A percentile compares a stretch with the other conserved stretches of the same genome.
phyloP scores from a whole-genome alignment of 1,140 invertebrate genomes.

The Aphelenchoides fujianensis region DNA sequence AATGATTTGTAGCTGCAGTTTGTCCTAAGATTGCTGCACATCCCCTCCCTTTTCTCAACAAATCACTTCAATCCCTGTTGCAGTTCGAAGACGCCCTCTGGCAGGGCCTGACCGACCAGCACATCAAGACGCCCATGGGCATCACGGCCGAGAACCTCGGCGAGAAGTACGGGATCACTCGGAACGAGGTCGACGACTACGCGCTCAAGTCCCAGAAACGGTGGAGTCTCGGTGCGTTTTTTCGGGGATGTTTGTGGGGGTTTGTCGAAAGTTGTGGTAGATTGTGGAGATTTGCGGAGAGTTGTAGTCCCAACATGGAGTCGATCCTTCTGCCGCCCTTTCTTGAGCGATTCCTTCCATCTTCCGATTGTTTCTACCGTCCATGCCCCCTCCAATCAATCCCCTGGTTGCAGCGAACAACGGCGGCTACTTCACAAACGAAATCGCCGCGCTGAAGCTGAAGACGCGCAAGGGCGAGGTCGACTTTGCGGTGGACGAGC shows the following conservation, averaged over 20 bases:
- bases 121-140: conserved; percentile 90
- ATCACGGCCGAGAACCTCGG: conserved; percentile 95
- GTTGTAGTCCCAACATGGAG: too few species aligned
- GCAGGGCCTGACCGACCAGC: conserved; percentile 82
- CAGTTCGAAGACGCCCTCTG: conserved; percentile 87
- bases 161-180: conserved; percentile 78
- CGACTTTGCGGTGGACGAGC: conserved; percentile 81
- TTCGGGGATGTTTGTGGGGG: conserved; percentile 54
- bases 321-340: too few species aligned
- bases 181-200: conserved; percentile 83
- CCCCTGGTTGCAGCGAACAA: too few species aligned
- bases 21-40: conserved; percentile 22
- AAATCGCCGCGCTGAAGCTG: conserved; percentile 80
- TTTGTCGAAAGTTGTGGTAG: too few species aligned
- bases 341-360: too few species aligned
- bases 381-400: too few species aligned
- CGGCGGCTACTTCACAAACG: conserved; percentile 80
- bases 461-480: conserved; percentile 77
- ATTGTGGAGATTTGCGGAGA: too few species aligned
- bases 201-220: conserved; percentile 73
- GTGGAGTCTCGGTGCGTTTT: conserved; percentile 63
- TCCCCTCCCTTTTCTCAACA: too few species aligned
- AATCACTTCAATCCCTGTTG: too few species aligned
- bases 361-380: too few species aligned
- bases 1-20: conserved; percentile 13